A percentile compares a stretch with the other conserved stretches of the same genome.
These are phyloP conservation scores for Mus musculus DNA, from an alignment of 2,113 vertebrate species.

Conservation along the genomic window DNA sequence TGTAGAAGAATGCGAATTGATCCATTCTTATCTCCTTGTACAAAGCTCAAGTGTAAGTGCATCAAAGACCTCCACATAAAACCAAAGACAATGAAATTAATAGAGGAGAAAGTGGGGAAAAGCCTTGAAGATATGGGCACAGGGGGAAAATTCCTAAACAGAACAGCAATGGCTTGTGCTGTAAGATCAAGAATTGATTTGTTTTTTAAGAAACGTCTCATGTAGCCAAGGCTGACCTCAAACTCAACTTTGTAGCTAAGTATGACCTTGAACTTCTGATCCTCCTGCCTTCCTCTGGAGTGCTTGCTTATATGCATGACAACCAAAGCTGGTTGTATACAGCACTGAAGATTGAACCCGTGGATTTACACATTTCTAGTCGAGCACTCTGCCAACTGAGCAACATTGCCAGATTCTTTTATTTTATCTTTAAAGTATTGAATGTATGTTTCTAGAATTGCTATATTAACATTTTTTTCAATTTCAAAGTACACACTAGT, in stretches of 20 bases:
- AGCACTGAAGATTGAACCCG: not conserved
- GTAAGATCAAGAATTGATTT: not conserved
- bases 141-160: no score
- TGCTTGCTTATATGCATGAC: not conserved
- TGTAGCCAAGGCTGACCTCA: not conserved
- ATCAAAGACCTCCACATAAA: no score
- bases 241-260: not conserved
- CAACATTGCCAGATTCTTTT: not conserved
- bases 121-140: no score
- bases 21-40: no score
- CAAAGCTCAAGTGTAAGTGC: no score
- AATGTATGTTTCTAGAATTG: conserved; percentile 36
- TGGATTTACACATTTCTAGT: not conserved
- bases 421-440: conserved; percentile 60
- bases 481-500: conserved; percentile 11
- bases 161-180: no score
- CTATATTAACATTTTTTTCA: conserved; percentile 50
- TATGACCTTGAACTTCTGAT: not conserved
- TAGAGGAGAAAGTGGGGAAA: no score
- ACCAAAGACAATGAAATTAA: no score
- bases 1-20: no score
- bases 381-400: not conserved
- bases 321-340: not conserved
- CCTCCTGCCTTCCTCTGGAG: not conserved
- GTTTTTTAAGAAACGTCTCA: not conserved